Percentiles rank a stretch among this genome's conserved stretches.
phyloP scores from a whole-genome alignment of 1,140 invertebrate genomes.

The Drosophila kepulauana region DNA sequence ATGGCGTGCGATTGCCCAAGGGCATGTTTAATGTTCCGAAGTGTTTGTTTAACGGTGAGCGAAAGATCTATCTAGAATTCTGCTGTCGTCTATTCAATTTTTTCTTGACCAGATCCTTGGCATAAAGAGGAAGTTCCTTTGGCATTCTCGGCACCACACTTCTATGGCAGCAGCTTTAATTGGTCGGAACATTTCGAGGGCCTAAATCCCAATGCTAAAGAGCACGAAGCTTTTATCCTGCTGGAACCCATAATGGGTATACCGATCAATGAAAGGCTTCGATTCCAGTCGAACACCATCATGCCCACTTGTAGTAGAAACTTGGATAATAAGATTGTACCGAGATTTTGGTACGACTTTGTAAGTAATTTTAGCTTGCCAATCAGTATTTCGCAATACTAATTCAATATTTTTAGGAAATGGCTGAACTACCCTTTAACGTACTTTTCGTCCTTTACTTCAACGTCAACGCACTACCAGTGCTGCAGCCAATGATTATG shows the following conservation, averaged over 20 bases:
- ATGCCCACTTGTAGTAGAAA: no score
- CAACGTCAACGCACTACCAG: neutral
- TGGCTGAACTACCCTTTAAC: constrained; percentile 58
- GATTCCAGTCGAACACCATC: constrained; percentile 72
- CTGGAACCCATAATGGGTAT: constrained; percentile 86
- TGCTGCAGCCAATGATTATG: constrained; percentile 55
- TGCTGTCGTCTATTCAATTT: neutral
- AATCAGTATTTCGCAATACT: no score
- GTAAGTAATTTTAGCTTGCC: constrained; percentile 51
- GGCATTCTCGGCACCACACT: constrained; percentile 78
- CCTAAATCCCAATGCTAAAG: constrained; percentile 86
- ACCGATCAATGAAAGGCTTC: constrained; percentile 68
- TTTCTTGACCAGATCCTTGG: neutral
- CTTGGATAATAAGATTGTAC: constrained; percentile 70
- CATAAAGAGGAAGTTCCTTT: constrained; percentile 80
- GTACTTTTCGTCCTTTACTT: constrained; percentile 13
- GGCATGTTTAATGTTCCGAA: constrained; percentile 87
- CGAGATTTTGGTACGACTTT: constrained; percentile 79
- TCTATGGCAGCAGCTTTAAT: constrained; percentile 86
- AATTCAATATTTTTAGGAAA: constrained; percentile 48
- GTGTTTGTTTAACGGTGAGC: constrained; percentile 87
- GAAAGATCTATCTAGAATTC: neutral
- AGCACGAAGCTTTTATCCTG: constrained; percentile 88
- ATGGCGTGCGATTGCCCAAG: constrained; percentile 75
- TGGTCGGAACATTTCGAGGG: constrained; percentile 87